Base-by-base conservation (phyloP, 2,113 vertebrate species). In the Pterocles burchelli region DNA sequence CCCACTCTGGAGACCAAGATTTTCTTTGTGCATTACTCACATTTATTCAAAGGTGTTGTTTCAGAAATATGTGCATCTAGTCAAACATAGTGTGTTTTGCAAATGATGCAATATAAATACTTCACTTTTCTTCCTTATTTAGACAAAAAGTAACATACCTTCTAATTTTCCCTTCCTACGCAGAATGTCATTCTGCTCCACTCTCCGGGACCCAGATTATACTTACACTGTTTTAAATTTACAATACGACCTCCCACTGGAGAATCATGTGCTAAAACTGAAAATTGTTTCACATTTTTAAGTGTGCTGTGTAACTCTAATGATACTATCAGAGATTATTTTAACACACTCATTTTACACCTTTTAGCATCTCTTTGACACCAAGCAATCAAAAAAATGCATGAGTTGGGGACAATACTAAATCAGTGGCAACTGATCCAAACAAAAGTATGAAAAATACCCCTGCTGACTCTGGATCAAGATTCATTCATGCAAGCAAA, bases 401-500 rank as follows among this genome's bases (percentile, higher is more conserved):
- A 49, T 3, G 31, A 76, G 16, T 0, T 71, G 65, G 52, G 38
- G 57, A 91, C 54, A 94, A 75, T 26, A 82, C 28, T 73, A 79
- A 72, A 79, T 91, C 67, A 90, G 22, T 48, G 36, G 46, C 65
- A 95, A 88, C 54, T 36, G 34, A 91, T 86, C 38, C 75, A 94
- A 90, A 80, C 9, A 16, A 71, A 70, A 70, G 61, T 73, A 80
- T 22, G 25, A 48, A 83, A 70, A 52, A 25, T 7, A 38, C 16
- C 31, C 29, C 57, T 78, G 65, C 68, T 89, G 68, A 72, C 36
- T 93, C 48, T 86, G n/a, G 65, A 90, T 74, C 83, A 90, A 51
- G 46, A 63, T 83, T 85, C 75, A 89, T 59, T 88, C 71, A 55
- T 63, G 81, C 81, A 93, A 76, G 72, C 46, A 92, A 92, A 79